These are phyloP conservation scores for Pionites leucogaster DNA, from an alignment of 2,113 vertebrate genomes.

Conservation along the genomic window DNA sequence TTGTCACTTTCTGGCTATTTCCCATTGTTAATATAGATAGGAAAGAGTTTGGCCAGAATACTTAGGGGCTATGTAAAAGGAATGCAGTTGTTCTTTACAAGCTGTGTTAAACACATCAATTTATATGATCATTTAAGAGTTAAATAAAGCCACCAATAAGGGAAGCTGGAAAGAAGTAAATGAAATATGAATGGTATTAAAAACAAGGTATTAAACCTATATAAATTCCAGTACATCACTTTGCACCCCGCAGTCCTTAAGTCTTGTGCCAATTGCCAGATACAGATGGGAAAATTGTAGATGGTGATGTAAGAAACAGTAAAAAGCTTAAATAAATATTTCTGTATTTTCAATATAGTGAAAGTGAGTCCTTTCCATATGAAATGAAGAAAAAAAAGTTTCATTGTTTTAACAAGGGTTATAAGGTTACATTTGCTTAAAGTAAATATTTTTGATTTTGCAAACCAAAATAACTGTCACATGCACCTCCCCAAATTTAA, in stretches of 20 bases:
- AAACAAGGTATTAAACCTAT: background rate
- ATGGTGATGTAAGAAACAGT: background rate
- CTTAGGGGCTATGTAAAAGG: background rate
- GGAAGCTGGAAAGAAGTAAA: background rate
- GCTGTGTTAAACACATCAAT: conserved; percentile 34
- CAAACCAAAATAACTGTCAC: background rate
- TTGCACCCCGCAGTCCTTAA: accelerated
- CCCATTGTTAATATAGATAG: background rate
- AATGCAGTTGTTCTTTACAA: conserved; percentile 42
- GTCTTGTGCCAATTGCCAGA: background rate
- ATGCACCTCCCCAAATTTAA: background rate
- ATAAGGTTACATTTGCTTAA: background rate
- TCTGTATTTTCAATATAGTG: background rate
- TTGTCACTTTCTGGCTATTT: conserved; percentile 24
- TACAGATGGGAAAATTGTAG: background rate
- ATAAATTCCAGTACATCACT: background rate
- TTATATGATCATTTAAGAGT: background rate
- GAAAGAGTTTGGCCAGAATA: background rate
- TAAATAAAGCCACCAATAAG: background rate
- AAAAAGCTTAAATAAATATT: background rate
- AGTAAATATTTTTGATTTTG: background rate
- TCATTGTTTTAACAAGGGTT: background rate
- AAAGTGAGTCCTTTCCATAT: background rate
- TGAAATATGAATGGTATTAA: background rate
- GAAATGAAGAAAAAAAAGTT: background rate